Evolutionary conservation across 2,113 vertebrate genomes (phyloP), one percentile per base, ranked within the genome.

Genomic region (Thomomys bottae): DNA sequence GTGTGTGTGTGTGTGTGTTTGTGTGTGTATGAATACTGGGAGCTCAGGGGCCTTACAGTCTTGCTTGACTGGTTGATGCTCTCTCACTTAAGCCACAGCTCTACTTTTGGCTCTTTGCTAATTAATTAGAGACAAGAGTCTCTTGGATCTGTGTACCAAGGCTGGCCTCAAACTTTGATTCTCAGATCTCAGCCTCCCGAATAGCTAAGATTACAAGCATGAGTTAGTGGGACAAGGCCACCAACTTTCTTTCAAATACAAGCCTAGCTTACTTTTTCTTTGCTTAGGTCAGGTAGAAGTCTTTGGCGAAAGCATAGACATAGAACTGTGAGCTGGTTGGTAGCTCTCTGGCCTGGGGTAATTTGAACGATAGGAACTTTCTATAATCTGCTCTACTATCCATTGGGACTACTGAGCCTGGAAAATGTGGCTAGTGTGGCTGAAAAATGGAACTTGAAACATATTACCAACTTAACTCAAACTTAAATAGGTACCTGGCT

Each of bases 221-320:
- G 49, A 54, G 15, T 54, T 17, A 17, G 49, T 14, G 49, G 49
- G 18, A 15, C 49, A 12, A 15, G 49, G 14, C 49, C 49, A 54
- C 49, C 84, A 83, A 92, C 17, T 21, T 70, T 82, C 49, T 82
- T 96, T 96, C 92, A 93, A 75, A 84, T 93, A 75, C 66, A 88
- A 94, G 64, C 8, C 61, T 90, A 81, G 7, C 2, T 92, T 87
- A 92, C 83, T 24, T 18, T 28, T 34, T 85, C 45, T 96, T 94
- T 81, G 42, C 17, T 93, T 49, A n/a, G 6, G 83, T 57, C 38
- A 96, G 89, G 45, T 23, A 15, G 0, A 88, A 24, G 45, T 49
- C 14, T 54, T 54, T 54, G 49, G 14, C 49, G n/a, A 40, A 42
- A 83, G 28, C 30, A 34, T 30, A 45, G 4, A 10, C 78, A 79